Conservation (phyloP, 2,797 vertebrate genomes). For the Okamejei kenojei region DNA sequence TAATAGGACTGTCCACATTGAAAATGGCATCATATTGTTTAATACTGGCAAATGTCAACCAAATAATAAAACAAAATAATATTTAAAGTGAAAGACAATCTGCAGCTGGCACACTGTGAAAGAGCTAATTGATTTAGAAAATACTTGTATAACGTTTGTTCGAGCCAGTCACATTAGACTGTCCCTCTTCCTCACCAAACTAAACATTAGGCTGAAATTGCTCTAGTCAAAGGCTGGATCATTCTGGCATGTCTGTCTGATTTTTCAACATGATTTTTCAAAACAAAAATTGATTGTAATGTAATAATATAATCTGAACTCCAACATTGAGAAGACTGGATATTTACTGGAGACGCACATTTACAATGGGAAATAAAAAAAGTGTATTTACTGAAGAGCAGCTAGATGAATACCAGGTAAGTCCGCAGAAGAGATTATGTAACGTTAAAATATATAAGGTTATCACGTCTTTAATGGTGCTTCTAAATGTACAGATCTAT, state of each 20-base stretch:
- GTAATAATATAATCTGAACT: background rate
- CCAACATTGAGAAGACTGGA: background rate
- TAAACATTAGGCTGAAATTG: background rate
- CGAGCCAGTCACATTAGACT: background rate
- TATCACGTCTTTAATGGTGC: background rate
- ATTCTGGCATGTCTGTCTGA: background rate
- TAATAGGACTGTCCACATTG: background rate
- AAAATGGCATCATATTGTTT: background rate
- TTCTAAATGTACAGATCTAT: background rate
- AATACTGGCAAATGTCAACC: background rate
- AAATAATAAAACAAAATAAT: background rate
- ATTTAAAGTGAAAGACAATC: constrained; percentile 14
- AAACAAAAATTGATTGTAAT: background rate
- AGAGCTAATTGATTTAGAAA: constrained; percentile 24
- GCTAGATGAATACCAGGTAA: constrained; percentile 33
- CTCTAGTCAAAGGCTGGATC: background rate
- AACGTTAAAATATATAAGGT: background rate
- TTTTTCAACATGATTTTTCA: background rate
- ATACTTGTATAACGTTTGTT: background rate
- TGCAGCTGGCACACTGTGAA: background rate
- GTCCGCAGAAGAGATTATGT: background rate
- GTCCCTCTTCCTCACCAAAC: background rate
- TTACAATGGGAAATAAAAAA: constrained; percentile 16
- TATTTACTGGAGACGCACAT: background rate
- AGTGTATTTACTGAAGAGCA: constrained; percentile 20